phyloP scores from a whole-genome alignment of 2,888 invertebrate species.

The Asteroscopus sphinx region DNA sequence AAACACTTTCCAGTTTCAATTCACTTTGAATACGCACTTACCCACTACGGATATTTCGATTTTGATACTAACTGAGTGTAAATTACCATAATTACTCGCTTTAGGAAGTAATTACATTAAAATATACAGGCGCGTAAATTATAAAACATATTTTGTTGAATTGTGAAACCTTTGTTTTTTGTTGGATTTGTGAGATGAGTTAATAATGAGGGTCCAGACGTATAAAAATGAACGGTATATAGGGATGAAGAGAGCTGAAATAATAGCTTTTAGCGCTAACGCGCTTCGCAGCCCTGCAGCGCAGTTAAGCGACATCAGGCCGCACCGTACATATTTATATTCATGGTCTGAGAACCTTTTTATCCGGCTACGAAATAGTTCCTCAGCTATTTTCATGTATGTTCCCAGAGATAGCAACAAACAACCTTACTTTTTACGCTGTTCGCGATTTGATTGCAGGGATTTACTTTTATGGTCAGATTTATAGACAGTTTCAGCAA shows the following conservation, averaged over 20 bases:
- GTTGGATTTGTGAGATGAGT: conserved; percentile 34
- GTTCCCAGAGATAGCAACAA: conserved; percentile 83
- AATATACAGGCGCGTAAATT: conserved; percentile 38
- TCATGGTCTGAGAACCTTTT: conserved; percentile 82
- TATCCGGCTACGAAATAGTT: conserved; percentile 81
- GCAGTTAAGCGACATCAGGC: conserved; percentile 71
- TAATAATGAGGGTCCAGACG: conserved; percentile 38
- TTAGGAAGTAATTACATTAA: conserved; percentile 41
- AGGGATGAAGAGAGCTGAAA: conserved; percentile 33
- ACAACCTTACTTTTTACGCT: conserved; percentile 85
- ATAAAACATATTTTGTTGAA: conserved; percentile 37
- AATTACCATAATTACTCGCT: conserved; percentile 41
- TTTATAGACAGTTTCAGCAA: conserved; percentile 84
- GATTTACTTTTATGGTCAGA: conserved; percentile 88
- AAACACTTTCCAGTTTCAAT: conserved; percentile 38
- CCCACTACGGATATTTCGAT: conserved; percentile 39
- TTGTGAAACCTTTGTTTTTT: conserved; percentile 40
- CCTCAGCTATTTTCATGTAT: conserved; percentile 79
- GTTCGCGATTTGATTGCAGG: conserved; percentile 87
- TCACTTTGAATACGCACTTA: conserved; percentile 38
- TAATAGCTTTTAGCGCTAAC: conserved; percentile 45
- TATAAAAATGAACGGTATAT: conserved; percentile 40
- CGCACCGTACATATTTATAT: conserved; percentile 81
- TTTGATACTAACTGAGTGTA: conserved; percentile 41
- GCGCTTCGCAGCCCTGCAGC: conserved; percentile 62